phyloP scores from a whole-genome alignment of 1,140 invertebrate species.

The Tyrophagus putrescentiae region DNA sequence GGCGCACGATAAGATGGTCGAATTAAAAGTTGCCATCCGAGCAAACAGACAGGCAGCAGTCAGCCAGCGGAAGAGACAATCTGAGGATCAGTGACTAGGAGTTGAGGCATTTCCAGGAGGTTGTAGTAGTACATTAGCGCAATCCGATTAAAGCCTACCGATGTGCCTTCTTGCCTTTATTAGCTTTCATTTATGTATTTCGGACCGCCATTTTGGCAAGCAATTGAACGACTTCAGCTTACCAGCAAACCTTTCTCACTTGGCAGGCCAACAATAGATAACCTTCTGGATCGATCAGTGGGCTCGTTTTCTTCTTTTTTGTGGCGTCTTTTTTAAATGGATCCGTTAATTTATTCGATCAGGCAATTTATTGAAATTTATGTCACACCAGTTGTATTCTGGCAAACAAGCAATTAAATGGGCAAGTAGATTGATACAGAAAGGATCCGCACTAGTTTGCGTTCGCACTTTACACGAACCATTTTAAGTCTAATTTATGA shows the following conservation, averaged over 20 bases:
- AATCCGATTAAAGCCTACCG: slow-evolving; percentile 4
- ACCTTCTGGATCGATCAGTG: too few relatives aligned
- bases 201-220: neutral
- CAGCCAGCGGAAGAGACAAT: too few relatives aligned
- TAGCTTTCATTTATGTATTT: slow-evolving; percentile 12
- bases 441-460: neutral
- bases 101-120: neutral
- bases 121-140: slow-evolving; percentile 7
- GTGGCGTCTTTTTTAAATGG: too few relatives aligned
- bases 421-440: neutral
- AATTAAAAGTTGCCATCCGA: slow-evolving; percentile 8
- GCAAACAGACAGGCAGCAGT: neutral
- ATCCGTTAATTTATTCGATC: neutral
- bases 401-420: neutral
- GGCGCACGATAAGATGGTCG: too few relatives aligned
- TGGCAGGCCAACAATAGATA: too few relatives aligned
- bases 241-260: too few relatives aligned
- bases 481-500: slow-evolving; percentile 1
- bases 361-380: slow-evolving; percentile 10
- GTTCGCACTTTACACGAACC: neutral
- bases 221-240: too few relatives aligned
- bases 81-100: slow-evolving; percentile 1
- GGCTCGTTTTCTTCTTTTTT: too few relatives aligned
- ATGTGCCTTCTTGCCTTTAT: neutral
- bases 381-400: too few relatives aligned